phyloP scores from a whole-genome alignment of 2,113 vertebrate genomes.

The Ahaetulla prasina region DNA sequence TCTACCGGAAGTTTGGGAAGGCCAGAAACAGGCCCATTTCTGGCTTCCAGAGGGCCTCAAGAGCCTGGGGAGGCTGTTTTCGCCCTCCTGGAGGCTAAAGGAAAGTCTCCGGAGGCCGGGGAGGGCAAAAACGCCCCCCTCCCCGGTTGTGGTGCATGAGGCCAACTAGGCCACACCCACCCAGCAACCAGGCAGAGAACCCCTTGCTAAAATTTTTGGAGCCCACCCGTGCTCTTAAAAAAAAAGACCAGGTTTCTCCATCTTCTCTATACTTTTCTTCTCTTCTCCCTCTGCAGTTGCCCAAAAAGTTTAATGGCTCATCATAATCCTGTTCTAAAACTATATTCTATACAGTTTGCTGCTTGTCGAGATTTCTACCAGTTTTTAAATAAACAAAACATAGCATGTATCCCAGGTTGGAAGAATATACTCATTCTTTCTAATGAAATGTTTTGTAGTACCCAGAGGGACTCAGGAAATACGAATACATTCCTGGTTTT shows the following conservation, averaged over 20 bases:
- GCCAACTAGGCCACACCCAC: too few species aligned
- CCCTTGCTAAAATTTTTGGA: too few species aligned
- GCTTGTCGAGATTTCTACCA: neutral
- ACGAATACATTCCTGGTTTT: conserved; percentile 77
- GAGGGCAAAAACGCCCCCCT: too few species aligned
- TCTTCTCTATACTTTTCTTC: neutral
- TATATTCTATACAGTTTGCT: neutral
- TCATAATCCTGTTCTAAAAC: neutral
- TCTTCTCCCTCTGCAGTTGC: neutral
- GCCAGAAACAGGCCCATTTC: too few species aligned
- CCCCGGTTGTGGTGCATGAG: too few species aligned
- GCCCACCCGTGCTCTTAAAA: neutral
- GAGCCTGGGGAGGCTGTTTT: too few species aligned
- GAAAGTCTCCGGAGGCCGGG: too few species aligned
- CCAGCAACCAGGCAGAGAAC: too few species aligned
- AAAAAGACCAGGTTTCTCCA: neutral
- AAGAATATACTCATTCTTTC: neutral
- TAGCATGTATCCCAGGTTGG: neutral
- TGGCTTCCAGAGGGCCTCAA: too few species aligned
- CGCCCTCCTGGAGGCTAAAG: too few species aligned
- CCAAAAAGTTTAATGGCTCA: neutral
- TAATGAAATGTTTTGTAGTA: conserved; percentile 62
- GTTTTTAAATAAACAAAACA: neutral
- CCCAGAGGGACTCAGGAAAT: conserved; percentile 73
- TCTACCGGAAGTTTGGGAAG: too few species aligned